Evolutionary conservation across 2,113 vertebrate genomes (phyloP).

Genomic region (Nipponia nippon): DNA sequence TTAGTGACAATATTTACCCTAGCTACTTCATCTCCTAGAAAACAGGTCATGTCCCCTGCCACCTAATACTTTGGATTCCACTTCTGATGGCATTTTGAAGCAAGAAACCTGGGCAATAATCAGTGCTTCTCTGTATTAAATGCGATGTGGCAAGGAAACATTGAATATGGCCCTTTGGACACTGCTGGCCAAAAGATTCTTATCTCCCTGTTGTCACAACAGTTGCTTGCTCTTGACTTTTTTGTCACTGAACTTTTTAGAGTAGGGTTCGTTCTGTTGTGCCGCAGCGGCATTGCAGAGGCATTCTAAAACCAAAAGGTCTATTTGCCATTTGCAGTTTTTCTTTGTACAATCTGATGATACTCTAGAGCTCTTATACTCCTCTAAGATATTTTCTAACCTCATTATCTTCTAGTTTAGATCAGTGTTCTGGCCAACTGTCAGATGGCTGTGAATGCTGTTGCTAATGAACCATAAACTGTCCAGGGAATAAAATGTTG

Average conservation of each 20-base stretch:
- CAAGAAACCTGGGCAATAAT: not conserved
- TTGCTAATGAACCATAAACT: constrained; percentile 48
- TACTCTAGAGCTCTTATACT: not conserved
- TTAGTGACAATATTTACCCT: not conserved
- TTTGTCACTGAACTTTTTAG: not conserved
- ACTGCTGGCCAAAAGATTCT: not conserved
- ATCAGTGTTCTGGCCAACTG: constrained; percentile 34
- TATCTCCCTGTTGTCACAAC: not conserved
- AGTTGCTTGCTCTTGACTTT: not conserved
- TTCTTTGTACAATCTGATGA: constrained; percentile 9
- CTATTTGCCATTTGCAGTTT: not conserved
- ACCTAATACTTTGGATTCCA: not conserved
- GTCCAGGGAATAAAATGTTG: constrained; percentile 44
- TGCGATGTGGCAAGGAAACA: not conserved
- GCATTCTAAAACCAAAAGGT: not conserved
- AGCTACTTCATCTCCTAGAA: not conserved
- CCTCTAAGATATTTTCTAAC: constrained; percentile 53
- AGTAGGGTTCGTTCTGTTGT: not conserved
- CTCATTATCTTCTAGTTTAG: constrained; percentile 58
- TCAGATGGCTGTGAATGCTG: constrained; percentile 40
- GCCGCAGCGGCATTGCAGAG: not conserved
- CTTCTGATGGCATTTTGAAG: not conserved
- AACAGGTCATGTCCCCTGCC: not conserved
- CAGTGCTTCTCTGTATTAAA: not conserved
- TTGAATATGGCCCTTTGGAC: not conserved